Evolutionary conservation across 2,888 invertebrate species (phyloP), one percentile per base, ranked within the genome.

Genomic region (Bursaphelenchus okinawaensis): DNA sequence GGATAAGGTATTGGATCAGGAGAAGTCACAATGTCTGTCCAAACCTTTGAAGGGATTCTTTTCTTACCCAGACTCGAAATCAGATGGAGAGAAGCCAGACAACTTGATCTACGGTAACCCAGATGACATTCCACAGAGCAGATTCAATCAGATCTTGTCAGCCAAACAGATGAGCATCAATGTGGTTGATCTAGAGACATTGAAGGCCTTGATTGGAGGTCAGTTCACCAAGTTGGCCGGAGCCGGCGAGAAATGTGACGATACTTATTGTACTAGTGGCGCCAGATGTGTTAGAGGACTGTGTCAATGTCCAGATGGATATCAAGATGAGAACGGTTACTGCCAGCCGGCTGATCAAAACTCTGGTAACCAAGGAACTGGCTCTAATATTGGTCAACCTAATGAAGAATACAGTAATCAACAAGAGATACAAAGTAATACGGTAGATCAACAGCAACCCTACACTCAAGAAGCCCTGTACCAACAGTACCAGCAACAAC

Each of bases 21-120:
- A 74, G 8, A 78, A 78, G 62, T 66, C 66, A 27, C 75, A 78
- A 58, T 78, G 78, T 55, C 63, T 63, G 12, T 40, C 60, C n/a
- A 27, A 40, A 4, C 28, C 52, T 26, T 58, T 69, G 9, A 60
- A 59, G 29, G 31, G 69, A 6, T 66, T 71, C 22, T 68, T 67
- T 62, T 55, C 58, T 1, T 68, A 70, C 51, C 68, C 68, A 9
- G 51, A 20, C 22, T 20, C 7, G n/a, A 55, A 62, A 24, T 22
- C 52, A 1, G 55, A 52, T 24, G 24, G 24, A 9, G 54, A 52
- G 29, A 54, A 54, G 54, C 26, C 57, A 55, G 57, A 26, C n/a
- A 70, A 67, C n/a, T 26, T 72, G 1, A 31, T 70, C 19, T 63
- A 71, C 52, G 67, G 69, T 22, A 60, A 55, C 20, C 66, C 60